Percentiles rank a stretch among this genome's conserved stretches.
Evolutionary conservation across 2,797 vertebrate species (phyloP).

Genomic region (Sebastes paucispinis): DNA sequence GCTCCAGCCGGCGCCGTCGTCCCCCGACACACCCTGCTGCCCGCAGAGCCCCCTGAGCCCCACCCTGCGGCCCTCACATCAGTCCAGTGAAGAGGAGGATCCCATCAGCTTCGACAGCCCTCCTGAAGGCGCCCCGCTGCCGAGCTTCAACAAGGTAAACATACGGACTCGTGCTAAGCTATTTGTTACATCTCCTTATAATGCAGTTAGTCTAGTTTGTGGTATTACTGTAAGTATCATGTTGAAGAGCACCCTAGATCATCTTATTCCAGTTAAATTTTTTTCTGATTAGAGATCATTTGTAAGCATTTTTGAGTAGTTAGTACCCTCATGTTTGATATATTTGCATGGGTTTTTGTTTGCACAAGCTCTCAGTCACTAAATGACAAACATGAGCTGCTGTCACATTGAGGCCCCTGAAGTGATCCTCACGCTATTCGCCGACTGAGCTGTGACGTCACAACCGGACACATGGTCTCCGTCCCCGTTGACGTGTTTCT

Average conservation of each 20-base stretch:
- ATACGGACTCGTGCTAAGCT: background rate
- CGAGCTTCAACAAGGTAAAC: conserved; percentile 82
- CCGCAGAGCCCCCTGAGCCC: conserved; percentile 47
- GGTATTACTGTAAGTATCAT: background rate
- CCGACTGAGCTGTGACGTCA: conserved; percentile 40
- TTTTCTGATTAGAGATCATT: background rate
- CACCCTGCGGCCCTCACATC: conserved; percentile 40
- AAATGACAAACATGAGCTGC: background rate
- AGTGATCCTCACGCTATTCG: conserved; percentile 21
- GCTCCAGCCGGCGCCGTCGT: conserved; percentile 56
- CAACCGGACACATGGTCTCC: conserved; percentile 29
- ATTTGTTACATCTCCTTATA: background rate
- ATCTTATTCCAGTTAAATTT: background rate
- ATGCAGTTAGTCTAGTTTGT: background rate
- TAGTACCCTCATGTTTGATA: background rate
- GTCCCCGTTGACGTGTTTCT: conserved; percentile 18
- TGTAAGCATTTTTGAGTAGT: background rate
- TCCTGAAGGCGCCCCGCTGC: conserved; percentile 72
- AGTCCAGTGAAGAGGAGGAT: conserved; percentile 75
- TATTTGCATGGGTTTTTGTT: background rate
- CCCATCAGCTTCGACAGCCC: conserved; percentile 76
- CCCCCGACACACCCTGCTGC: conserved; percentile 46
- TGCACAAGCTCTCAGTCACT: background rate
- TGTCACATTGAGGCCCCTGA: conserved; percentile 1
- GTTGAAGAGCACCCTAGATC: background rate